A percentile compares a stretch with the other conserved stretches of the same genome.
phyloP scores from a whole-genome alignment of 2,113 vertebrate genomes.

The Cisticola juncidis region DNA sequence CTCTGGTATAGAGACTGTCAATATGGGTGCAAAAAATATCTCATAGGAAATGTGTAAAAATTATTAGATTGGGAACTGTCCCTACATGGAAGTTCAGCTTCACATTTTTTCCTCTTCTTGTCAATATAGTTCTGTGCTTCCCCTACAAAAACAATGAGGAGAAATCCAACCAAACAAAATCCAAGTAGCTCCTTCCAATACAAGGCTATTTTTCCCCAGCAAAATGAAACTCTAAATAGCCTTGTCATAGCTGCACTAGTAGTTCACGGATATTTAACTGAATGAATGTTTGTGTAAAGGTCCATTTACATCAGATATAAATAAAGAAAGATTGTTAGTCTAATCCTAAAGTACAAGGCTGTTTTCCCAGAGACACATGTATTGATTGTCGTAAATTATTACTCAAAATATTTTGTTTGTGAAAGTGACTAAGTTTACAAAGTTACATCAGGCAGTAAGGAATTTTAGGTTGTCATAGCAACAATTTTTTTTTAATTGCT shows the following conservation, averaged over 20 bases:
- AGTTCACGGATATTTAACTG: background rate
- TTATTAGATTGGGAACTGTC: background rate
- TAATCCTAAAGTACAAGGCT: accelerated
- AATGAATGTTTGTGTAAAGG: background rate
- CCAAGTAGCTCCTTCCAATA: background rate
- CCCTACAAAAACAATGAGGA: background rate
- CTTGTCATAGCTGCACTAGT: background rate
- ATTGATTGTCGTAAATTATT: background rate
- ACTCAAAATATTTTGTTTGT: background rate
- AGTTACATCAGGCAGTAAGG: background rate
- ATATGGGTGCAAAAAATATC: background rate
- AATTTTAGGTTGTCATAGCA: background rate
- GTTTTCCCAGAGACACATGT: background rate
- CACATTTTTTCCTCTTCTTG: background rate
- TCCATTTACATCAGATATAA: background rate
- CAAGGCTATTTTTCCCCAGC: background rate
- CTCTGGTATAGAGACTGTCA: background rate
- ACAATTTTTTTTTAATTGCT: background rate
- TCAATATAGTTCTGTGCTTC: background rate
- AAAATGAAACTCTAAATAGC: background rate
- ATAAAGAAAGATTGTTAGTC: background rate
- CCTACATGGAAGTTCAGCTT: background rate
- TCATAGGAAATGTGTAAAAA: background rate
- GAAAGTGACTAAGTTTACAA: background rate
- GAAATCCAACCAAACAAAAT: background rate